These are phyloP conservation scores for Amyelois transitella DNA, from an alignment of 1,140 invertebrate genomes.

Conservation along the genomic window DNA sequence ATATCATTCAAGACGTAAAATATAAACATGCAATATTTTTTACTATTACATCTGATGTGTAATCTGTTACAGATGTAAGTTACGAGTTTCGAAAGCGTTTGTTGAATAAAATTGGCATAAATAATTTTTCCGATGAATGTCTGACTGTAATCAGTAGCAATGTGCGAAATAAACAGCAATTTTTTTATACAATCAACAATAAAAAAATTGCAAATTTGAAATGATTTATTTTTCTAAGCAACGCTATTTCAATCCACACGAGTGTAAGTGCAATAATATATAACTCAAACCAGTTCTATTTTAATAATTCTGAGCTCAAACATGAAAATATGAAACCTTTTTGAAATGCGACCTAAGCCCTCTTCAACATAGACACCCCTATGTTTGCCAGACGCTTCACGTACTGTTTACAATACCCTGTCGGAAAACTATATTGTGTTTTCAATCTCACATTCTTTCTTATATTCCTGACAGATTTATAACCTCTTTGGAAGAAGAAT, in stretches of 20 bases:
- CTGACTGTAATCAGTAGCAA: background rate
- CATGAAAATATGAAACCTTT: background rate
- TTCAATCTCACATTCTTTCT: no score
- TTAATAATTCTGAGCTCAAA: background rate
- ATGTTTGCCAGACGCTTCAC: background rate
- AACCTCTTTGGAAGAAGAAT: no score
- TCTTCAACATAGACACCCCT: background rate
- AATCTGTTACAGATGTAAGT: background rate
- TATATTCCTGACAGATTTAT: no score
- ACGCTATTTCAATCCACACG: no score
- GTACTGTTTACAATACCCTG: background rate
- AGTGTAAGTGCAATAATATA: no score
- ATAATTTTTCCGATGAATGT: background rate
- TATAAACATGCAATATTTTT: slow-evolving; percentile 13
- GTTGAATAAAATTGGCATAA: background rate
- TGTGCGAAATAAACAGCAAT: background rate
- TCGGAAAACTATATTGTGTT: no score
- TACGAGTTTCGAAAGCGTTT: background rate
- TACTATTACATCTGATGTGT: background rate
- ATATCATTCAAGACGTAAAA: slow-evolving; percentile 10
- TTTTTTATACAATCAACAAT: no score
- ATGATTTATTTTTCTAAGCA: no score
- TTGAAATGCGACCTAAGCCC: background rate
- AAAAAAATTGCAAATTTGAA: no score
- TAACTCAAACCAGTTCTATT: no score